Percentiles rank a stretch among this genome's conserved stretches.
Conservation (phyloP, 2,888 invertebrate species). For the Belgica antarctica region DNA sequence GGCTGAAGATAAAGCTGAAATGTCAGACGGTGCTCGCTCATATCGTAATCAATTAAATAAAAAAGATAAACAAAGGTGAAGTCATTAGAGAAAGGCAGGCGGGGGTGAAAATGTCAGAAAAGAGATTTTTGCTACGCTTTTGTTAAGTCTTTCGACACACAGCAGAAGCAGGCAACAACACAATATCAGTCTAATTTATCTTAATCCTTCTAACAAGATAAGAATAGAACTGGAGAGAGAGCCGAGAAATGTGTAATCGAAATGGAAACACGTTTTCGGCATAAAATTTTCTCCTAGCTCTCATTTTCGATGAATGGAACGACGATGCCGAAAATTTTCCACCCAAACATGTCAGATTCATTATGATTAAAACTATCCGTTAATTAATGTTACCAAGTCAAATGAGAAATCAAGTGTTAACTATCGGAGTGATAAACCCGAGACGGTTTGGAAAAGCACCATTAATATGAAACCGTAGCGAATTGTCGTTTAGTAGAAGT, state of each 20-base stretch:
- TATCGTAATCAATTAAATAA: constrained; percentile 43
- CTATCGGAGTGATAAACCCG: background rate
- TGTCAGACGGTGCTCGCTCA: constrained; percentile 9
- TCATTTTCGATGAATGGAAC: background rate
- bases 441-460: background rate
- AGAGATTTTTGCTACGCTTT: background rate
- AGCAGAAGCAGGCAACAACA: constrained; percentile 5
- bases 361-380: constrained; percentile 41
- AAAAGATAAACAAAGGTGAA: constrained; percentile 41
- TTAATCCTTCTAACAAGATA: constrained; percentile 44
- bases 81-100: constrained; percentile 24
- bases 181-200: constrained; percentile 43
- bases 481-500: constrained; percentile 12
- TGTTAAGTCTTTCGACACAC: background rate
- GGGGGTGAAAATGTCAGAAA: background rate
- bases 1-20: background rate
- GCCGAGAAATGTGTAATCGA: constrained; percentile 12
- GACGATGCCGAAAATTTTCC: constrained; percentile 1
- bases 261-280: constrained; percentile 41
- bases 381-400: constrained; percentile 42
- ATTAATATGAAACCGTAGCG: constrained; percentile 23
- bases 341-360: constrained; percentile 34
- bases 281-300: constrained; percentile 27
- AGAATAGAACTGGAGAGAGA: constrained; percentile 32
- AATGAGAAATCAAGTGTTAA: constrained; percentile 37